Conservation (phyloP, 2,113 vertebrate species). For the Sisor rabdophorus region DNA sequence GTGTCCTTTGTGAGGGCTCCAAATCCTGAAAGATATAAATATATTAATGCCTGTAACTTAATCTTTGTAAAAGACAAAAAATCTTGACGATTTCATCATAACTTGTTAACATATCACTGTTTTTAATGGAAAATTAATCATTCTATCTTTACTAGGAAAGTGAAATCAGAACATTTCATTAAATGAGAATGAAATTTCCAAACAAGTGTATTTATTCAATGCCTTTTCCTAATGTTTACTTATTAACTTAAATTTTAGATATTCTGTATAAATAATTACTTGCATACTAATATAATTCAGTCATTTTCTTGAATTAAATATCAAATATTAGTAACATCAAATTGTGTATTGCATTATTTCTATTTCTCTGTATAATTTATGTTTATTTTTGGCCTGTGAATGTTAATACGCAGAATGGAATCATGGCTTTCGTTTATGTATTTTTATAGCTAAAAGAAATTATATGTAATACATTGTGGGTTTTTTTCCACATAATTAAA, state of each 20-base stretch:
- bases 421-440: background rate
- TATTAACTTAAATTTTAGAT: conserved; percentile 13
- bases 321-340: conserved; percentile 19
- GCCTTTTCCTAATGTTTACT: conserved; percentile 29
- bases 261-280: conserved; percentile 28
- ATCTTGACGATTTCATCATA: conserved; percentile 61
- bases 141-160: conserved; percentile 74
- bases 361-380: background rate
- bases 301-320: conserved; percentile 25
- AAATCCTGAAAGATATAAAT: conserved; percentile 58
- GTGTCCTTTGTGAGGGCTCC: conserved; percentile 65
- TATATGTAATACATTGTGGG: too few species aligned
- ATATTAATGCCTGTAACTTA: conserved; percentile 70
- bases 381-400: background rate
- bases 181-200: conserved; percentile 68
- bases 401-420: background rate
- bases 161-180: conserved; percentile 72
- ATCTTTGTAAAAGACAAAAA: conserved; percentile 66
- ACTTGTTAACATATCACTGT: conserved; percentile 69
- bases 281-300: conserved; percentile 19
- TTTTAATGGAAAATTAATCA: conserved; percentile 68
- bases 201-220: conserved; percentile 27
- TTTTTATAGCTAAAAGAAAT: background rate
- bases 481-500: too few species aligned
- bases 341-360: conserved; percentile 28